Evolutionary conservation across 2,888 invertebrate genomes (phyloP).

Genomic region (Boloria selene): DNA sequence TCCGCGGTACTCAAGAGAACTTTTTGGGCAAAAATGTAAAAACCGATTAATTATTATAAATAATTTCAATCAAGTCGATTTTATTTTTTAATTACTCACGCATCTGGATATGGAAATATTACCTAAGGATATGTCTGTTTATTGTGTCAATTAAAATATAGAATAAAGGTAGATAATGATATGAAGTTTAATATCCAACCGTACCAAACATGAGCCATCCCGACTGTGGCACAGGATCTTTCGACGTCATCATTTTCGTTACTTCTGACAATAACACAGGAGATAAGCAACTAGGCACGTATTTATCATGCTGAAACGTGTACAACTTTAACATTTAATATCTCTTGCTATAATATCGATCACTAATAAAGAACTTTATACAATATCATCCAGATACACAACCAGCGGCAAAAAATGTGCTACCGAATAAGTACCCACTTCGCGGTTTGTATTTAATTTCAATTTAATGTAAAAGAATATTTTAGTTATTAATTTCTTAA

Average conservation of each 20-base stretch:
- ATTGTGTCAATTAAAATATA: not conserved
- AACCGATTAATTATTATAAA: not conserved
- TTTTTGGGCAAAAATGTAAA: not conserved
- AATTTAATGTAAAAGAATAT: no score
- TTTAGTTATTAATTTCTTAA: no score
- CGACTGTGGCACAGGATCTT: slow-evolving; percentile 61
- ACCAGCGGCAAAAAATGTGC: no score
- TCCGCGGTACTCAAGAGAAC: no score
- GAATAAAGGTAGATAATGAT: no score
- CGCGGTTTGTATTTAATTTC: no score
- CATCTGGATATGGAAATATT: no score
- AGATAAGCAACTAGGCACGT: slow-evolving; percentile 60
- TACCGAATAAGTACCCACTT: no score
- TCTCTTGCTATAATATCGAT: not conserved
- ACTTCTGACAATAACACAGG: slow-evolving; percentile 64
- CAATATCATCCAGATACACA: no score
- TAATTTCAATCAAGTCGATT: not conserved
- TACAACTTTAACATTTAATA: not conserved
- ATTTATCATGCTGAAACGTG: slow-evolving; percentile 62
- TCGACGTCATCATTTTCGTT: slow-evolving; percentile 57
- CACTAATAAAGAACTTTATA: not conserved
- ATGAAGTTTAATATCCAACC: not conserved
- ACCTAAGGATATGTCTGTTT: no score
- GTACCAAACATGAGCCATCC: slow-evolving; percentile 77
- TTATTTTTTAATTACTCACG: no score